Conservation (phyloP, 2,888 invertebrate genomes). For the Willowsia nigromaculata region DNA sequence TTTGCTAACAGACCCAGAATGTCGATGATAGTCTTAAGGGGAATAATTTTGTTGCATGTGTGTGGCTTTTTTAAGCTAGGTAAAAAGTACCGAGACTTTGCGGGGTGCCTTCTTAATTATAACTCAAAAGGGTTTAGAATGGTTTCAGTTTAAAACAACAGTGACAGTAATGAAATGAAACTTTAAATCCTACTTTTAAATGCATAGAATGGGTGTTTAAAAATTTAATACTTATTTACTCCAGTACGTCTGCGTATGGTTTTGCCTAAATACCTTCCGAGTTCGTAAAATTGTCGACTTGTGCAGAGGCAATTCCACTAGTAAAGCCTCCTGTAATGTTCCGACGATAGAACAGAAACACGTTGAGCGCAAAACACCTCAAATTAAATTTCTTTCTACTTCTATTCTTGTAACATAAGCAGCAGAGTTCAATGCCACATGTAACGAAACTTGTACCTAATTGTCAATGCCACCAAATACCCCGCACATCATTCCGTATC, state of each 20-base stretch:
- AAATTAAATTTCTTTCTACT: slow-evolving; percentile 19
- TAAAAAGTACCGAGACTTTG: neutral
- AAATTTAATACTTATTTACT: too few species aligned
- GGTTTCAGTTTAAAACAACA: neutral
- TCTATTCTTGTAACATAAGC: slow-evolving; percentile 37
- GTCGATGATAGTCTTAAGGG: too few species aligned
- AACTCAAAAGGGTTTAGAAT: neutral
- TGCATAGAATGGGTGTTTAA: too few species aligned
- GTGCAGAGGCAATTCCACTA: neutral
- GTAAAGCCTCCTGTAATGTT: neutral
- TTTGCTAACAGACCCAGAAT: too few species aligned
- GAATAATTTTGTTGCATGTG: neutral
- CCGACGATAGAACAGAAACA: neutral
- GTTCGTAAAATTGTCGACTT: slow-evolving; percentile 19
- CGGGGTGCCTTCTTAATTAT: slow-evolving; percentile 10
- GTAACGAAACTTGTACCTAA: neutral
- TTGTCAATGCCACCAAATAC: slow-evolving; percentile 35
- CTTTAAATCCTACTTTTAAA: neutral
- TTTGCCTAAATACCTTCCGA: neutral
- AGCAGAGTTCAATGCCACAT: slow-evolving; percentile 46
- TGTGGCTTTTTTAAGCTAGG: neutral
- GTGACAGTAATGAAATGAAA: neutral
- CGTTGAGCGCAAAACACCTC: neutral
- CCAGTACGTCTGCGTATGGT: too few species aligned
- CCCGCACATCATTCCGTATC: neutral